Percentiles rank a stretch among this genome's conserved stretches.
Evolutionary conservation across 1,140 invertebrate genomes (phyloP).

Genomic region (Pararge aegeria): DNA sequence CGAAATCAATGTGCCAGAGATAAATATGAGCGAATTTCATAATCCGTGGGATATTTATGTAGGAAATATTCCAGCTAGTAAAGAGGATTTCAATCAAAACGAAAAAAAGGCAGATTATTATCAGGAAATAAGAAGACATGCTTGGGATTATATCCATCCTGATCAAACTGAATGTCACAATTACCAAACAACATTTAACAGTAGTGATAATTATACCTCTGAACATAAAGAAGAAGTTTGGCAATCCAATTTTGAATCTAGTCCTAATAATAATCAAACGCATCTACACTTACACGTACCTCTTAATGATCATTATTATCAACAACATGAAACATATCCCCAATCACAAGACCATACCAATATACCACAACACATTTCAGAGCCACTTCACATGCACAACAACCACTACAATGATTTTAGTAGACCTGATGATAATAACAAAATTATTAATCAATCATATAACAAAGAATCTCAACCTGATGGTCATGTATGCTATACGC

Average conservation of each 20-base stretch:
- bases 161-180: background rate
- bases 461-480: slow-evolving; percentile 18
- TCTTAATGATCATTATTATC: slow-evolving; percentile 6
- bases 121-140: slow-evolving; percentile 54
- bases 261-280: slow-evolving; percentile 1
- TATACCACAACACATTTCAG: slow-evolving; percentile 4
- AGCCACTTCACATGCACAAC: slow-evolving; percentile 12
- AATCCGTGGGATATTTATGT: slow-evolving; percentile 82
- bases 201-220: slow-evolving; percentile 2
- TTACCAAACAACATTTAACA: background rate
- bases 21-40: slow-evolving; percentile 77
- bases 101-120: slow-evolving; percentile 37
- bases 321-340: slow-evolving; percentile 15
- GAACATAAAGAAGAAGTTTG: slow-evolving; percentile 10
- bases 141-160: slow-evolving; percentile 43
- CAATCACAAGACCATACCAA: slow-evolving; percentile 12
- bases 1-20: slow-evolving; percentile 29
- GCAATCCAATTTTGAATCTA: slow-evolving; percentile 14
- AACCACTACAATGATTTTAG: slow-evolving; percentile 10
- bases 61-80: slow-evolving; percentile 52
- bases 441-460: background rate
- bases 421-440: slow-evolving; percentile 11
- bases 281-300: background rate
- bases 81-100: slow-evolving; percentile 23
- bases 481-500: slow-evolving; percentile 11